Evolutionary conservation across 2,113 vertebrate genomes (phyloP).

Genomic region (Sylvilagus bachmani): DNA sequence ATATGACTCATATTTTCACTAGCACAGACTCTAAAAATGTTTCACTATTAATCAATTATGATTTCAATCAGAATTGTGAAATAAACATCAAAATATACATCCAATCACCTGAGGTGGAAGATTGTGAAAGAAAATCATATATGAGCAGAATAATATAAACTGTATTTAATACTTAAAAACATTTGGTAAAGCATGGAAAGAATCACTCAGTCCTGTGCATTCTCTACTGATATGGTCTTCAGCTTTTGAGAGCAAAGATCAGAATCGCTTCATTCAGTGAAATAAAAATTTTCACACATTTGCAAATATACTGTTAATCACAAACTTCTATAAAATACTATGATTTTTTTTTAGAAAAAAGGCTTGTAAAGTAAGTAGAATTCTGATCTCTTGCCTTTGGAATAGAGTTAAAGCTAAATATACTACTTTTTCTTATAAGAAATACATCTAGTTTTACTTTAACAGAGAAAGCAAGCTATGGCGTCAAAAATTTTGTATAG

Average conservation of each 20-base stretch:
- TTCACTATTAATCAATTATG: slow-evolving; percentile 22
- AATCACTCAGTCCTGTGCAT: not conserved
- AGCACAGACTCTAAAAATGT: slow-evolving; percentile 44
- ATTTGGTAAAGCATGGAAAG: not conserved
- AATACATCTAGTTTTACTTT: slow-evolving; percentile 14
- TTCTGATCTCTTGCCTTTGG: not conserved
- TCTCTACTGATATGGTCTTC: slow-evolving; percentile 39
- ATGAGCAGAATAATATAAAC: not conserved
- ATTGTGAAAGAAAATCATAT: slow-evolving; percentile 19
- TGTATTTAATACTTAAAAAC: slow-evolving; percentile 17
- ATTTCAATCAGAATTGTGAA: slow-evolving; percentile 70
- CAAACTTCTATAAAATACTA: not conserved
- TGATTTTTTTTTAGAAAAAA: not conserved
- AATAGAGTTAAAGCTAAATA: not conserved
- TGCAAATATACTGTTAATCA: not conserved
- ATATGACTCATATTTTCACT: not conserved
- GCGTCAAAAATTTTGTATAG: not conserved
- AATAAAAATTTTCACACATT: not conserved
- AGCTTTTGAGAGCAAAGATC: slow-evolving; percentile 54
- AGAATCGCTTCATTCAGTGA: slow-evolving; percentile 42
- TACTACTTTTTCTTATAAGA: slow-evolving; percentile 11
- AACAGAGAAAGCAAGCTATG: not conserved
- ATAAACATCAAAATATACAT: slow-evolving; percentile 60
- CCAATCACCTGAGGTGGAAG: slow-evolving; percentile 41
- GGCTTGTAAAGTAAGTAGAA: slow-evolving; percentile 41